These are phyloP conservation scores for Echiichthys vipera DNA, from an alignment of 2,797 vertebrate genomes.

Conservation along the genomic window DNA sequence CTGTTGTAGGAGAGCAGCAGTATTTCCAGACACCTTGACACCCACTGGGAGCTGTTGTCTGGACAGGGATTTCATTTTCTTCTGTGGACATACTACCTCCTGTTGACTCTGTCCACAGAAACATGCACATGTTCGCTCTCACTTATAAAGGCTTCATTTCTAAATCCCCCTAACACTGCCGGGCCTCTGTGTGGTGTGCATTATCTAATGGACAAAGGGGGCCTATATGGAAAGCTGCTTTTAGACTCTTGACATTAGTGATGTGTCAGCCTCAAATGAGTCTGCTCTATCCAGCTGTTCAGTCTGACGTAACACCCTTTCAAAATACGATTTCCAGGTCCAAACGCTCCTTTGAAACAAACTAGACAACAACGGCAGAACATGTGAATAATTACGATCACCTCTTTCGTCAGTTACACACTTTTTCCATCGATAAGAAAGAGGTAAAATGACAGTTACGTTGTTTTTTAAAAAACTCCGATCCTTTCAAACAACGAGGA, in stretches of 20 bases:
- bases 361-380: too few species aligned
- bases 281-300: too few species aligned
- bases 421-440: too few species aligned
- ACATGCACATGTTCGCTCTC: conserved; percentile 11
- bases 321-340: too few species aligned
- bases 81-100: conserved; percentile 41
- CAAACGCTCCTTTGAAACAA: too few species aligned
- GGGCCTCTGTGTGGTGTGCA: neutral
- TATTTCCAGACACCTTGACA: conserved; percentile 48
- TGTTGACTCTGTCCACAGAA: conserved; percentile 34
- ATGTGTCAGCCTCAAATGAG: too few species aligned
- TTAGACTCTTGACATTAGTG: neutral
- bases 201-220: conserved; percentile 11
- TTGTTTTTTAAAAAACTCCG: too few species aligned
- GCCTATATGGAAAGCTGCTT: neutral
- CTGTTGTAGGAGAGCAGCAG: conserved; percentile 38
- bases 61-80: conserved; percentile 65
- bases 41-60: conserved; percentile 66
- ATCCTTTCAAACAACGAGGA: too few species aligned
- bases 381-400: too few species aligned
- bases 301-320: too few species aligned
- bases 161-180: conserved; percentile 13
- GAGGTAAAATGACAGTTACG: too few species aligned
- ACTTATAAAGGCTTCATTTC: conserved; percentile 28
- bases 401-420: too few species aligned